These are phyloP conservation scores for Sinosuthora webbiana DNA, from an alignment of 2,113 vertebrate genomes.

Conservation along the genomic window DNA sequence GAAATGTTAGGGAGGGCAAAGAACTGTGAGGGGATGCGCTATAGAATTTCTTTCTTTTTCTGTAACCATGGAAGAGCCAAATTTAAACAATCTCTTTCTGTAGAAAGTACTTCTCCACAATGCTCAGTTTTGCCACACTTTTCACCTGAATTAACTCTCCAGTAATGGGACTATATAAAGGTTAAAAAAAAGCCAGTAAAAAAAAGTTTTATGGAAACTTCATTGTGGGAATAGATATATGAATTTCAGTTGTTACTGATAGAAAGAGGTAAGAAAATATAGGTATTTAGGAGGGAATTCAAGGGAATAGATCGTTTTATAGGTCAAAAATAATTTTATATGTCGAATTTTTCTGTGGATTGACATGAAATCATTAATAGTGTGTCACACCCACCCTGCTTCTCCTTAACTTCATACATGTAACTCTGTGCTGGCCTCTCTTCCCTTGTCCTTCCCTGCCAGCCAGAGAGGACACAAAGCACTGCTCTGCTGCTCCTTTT, in stretches of 20 bases:
- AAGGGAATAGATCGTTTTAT: neutral
- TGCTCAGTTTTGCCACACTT: neutral
- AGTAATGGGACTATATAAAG: neutral
- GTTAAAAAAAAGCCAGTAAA: neutral
- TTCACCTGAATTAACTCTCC: neutral
- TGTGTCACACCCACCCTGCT: neutral
- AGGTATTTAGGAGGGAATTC: neutral
- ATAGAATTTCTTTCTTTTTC: neutral
- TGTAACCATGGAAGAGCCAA: fast-evolving
- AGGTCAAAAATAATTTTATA: neutral
- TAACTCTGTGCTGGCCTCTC: neutral
- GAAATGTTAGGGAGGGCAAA: neutral
- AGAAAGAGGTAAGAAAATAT: neutral
- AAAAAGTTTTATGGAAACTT: neutral
- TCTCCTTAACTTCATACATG: neutral
- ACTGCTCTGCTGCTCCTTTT: neutral
- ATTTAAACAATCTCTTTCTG: neutral
- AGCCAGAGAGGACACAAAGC: neutral
- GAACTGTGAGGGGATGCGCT: neutral
- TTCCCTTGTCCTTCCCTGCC: neutral
- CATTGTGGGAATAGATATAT: neutral
- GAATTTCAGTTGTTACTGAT: neutral
- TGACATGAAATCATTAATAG: neutral
- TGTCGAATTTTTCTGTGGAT: neutral
- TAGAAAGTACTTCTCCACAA: neutral